These are phyloP conservation scores for Morone chrysops DNA, from an alignment of 2,113 vertebrate genomes.

Conservation along the genomic window DNA sequence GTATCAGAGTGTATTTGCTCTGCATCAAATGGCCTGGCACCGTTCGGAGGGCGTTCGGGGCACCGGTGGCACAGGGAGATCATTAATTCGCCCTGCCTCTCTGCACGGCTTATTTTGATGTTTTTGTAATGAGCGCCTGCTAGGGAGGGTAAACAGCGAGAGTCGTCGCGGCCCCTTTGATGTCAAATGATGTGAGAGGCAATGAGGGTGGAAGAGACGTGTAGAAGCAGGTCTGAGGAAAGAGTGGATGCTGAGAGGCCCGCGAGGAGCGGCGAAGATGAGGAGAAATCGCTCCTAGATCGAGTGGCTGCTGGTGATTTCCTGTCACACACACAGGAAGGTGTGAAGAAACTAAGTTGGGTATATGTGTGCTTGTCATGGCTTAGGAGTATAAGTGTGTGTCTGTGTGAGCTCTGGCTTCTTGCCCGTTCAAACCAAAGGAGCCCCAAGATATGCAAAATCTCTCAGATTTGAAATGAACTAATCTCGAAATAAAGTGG, in stretches of 20 bases:
- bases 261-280: constrained; percentile 64
- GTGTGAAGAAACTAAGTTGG: constrained; percentile 41
- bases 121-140: constrained; percentile 84
- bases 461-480: constrained; percentile 30
- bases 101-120: constrained; percentile 82
- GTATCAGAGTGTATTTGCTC: constrained; percentile 56
- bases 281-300: constrained; percentile 68
- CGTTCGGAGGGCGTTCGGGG: constrained; percentile 61
- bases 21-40: constrained; percentile 73
- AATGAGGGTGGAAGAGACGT: constrained; percentile 52
- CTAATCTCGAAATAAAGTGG: not conserved
- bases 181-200: constrained; percentile 77
- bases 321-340: constrained; percentile 62
- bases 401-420: constrained; percentile 43
- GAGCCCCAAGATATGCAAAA: constrained; percentile 37
- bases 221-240: constrained; percentile 68
- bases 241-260: constrained; percentile 74
- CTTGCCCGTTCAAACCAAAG: constrained; percentile 30
- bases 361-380: constrained; percentile 23
- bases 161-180: constrained; percentile 76
- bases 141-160: constrained; percentile 80
- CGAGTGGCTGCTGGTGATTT: constrained; percentile 69
- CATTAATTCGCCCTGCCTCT: constrained; percentile 82
- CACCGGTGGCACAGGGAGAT: constrained; percentile 78
- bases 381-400: constrained; percentile 21